Base-by-base conservation (phyloP, 2,797 vertebrate genomes). In the Threskiornis aethiopicus region DNA sequence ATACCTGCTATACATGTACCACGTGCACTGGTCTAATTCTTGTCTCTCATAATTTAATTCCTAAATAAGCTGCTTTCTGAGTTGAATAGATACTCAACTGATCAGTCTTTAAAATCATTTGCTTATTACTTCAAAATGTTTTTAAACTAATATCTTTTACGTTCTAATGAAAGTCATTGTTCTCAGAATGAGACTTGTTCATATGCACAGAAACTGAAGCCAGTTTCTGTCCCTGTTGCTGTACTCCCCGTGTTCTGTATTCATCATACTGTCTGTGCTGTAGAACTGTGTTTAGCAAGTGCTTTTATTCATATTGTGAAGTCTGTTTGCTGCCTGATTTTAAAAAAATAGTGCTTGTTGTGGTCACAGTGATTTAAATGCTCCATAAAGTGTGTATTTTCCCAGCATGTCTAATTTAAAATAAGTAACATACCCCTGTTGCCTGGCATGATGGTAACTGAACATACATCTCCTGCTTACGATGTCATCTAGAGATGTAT, bases 111-210 rank as follows among this genome's bases (percentile, higher is more conserved):
- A 39, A 94, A 92, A 83, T 20, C 1, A 2, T 59, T 70, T 41
- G 35, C 69, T 78, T 76, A 55, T n/a, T 89, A 66, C 55, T 92
- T 70, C 11, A 37, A 31, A 33, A 37, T 8, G 22, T n/a, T 84
- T 93, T 46, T 16, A 44, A 84, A 66, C 54, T 10, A 69, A 21
- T 79, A 7, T 12, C 13, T 51, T 33, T 67, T 33, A 28, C 18
- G 47, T 90, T 57, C 79, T 33, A 42, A 64, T 47, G 73, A 13
- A 96, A 96, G 95, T 65, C 9, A 5, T 98, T 97, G 97, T 78
- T 98, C 97, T 98, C 97, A 98, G 97, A 98, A 98, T 98, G 97
- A 96, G 96, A 82, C 84, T 87, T n/a, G 57, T 87, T 85, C 75
- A 70, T 82, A 25, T 0, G 7, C 73, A 71, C 90, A 59, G 57